Evolutionary conservation across 2,113 vertebrate genomes (phyloP).

Genomic region (Lontra canadensis): DNA sequence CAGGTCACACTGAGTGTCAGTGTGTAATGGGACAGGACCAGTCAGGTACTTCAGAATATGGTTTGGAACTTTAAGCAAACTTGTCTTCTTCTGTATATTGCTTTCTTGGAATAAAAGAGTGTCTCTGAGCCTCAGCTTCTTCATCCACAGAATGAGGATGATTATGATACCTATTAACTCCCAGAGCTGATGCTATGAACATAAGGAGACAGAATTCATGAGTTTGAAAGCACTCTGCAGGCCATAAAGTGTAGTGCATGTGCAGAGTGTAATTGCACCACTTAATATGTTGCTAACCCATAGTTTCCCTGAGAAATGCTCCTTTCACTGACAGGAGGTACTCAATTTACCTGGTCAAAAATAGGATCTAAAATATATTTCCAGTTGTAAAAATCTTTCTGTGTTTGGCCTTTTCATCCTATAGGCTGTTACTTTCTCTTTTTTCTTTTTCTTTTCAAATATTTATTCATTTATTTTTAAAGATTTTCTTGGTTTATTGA

Average conservation of each 20-base stretch:
- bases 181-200: not conserved
- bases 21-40: not conserved
- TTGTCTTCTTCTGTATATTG: not conserved
- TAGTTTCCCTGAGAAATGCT: not conserved
- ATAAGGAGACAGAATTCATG: not conserved
- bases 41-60: not conserved
- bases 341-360: not conserved
- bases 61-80: not conserved
- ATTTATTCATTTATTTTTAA: not conserved
- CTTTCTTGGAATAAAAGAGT: not conserved
- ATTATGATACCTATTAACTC: not conserved
- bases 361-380: constrained; percentile 24
- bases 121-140: not conserved
- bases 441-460: not conserved
- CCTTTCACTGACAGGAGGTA: not conserved
- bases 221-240: not conserved
- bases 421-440: not conserved
- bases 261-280: not conserved
- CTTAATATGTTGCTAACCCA: not conserved
- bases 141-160: not conserved
- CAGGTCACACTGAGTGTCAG: not conserved
- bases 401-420: not conserved
- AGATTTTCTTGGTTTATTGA: not conserved
- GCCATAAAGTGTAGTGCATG: not conserved
- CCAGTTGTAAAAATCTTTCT: not conserved